Evolutionary conservation across 92 coral and sea anemone species (phyloP).

Genomic region (Meandrina meandrites): DNA sequence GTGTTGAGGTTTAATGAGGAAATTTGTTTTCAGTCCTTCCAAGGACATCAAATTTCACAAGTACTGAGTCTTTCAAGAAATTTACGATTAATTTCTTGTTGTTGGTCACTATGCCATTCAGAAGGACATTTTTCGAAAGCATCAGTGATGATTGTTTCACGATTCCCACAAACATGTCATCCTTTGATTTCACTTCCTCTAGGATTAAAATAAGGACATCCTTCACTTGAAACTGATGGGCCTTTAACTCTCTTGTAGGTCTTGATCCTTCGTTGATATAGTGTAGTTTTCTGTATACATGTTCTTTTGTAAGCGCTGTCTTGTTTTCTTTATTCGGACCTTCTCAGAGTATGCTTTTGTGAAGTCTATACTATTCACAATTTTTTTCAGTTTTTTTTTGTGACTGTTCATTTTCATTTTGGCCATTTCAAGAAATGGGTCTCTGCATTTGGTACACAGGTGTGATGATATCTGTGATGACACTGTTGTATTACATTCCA

Average conservation of each 20-base stretch:
- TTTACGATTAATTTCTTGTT: neutral
- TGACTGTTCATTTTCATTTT: neutral
- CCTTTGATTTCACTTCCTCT: neutral
- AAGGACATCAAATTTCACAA: neutral
- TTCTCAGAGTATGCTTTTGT: neutral
- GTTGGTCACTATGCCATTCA: neutral
- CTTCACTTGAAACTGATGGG: neutral
- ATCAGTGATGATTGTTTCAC: neutral
- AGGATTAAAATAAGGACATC: constrained; percentile 12
- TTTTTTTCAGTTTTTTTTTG: neutral
- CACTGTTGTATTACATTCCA: neutral
- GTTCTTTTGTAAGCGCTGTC: neutral
- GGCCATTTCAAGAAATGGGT: neutral
- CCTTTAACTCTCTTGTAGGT: too few relatives aligned
- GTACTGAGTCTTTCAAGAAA: neutral
- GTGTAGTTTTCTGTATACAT: neutral
- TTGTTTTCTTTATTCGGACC: neutral
- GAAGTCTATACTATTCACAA: neutral
- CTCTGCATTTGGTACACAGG: neutral
- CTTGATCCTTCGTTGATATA: too few relatives aligned
- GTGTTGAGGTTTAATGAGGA: constrained; percentile 10
- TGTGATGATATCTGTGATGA: neutral
- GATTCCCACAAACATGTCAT: constrained; percentile 9
- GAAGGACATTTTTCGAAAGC: neutral
- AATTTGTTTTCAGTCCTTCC: neutral